Conservation (phyloP, 1,140 invertebrate genomes). For the Adoxophyes honmai region DNA sequence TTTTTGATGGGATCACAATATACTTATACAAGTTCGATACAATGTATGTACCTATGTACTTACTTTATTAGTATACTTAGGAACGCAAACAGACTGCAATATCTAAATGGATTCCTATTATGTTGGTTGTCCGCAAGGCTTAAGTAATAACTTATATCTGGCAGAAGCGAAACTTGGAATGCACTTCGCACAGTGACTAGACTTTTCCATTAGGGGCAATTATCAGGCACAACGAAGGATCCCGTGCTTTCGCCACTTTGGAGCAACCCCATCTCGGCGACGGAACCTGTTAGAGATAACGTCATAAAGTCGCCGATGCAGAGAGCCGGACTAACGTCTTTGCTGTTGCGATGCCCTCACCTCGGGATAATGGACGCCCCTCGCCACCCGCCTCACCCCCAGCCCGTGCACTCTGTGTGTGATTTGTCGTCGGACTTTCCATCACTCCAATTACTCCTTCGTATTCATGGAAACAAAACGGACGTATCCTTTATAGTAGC, state of each 20-base stretch:
- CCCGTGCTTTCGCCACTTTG: slow-evolving; percentile 51
- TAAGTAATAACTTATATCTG: slow-evolving; percentile 65
- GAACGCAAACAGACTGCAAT: slow-evolving; percentile 10
- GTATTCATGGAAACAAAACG: background rate
- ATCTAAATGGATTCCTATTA: slow-evolving; percentile 10
- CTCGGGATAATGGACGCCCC: slow-evolving; percentile 60
- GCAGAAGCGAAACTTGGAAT: slow-evolving; percentile 64
- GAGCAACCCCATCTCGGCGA: slow-evolving; percentile 49
- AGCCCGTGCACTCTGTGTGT: slow-evolving; percentile 18
- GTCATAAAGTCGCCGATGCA: slow-evolving; percentile 70
- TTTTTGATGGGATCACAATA: too few species aligned
- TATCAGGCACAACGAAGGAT: slow-evolving; percentile 68
- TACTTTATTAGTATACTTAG: too few species aligned
- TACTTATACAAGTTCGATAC: too few species aligned
- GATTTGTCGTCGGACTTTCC: slow-evolving; percentile 4
- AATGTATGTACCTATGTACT: too few species aligned
- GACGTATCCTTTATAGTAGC: background rate
- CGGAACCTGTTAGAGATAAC: slow-evolving; percentile 73
- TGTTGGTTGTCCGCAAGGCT: slow-evolving; percentile 49
- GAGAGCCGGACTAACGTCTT: slow-evolving; percentile 67
- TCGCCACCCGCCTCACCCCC: slow-evolving; percentile 21
- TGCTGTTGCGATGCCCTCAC: slow-evolving; percentile 60
- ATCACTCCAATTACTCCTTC: slow-evolving; percentile 1
- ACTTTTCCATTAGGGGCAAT: slow-evolving; percentile 75
- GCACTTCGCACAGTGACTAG: slow-evolving; percentile 68